Evolutionary conservation across 2,113 vertebrate genomes (phyloP).

Genomic region (Bothrops jararaca): DNA sequence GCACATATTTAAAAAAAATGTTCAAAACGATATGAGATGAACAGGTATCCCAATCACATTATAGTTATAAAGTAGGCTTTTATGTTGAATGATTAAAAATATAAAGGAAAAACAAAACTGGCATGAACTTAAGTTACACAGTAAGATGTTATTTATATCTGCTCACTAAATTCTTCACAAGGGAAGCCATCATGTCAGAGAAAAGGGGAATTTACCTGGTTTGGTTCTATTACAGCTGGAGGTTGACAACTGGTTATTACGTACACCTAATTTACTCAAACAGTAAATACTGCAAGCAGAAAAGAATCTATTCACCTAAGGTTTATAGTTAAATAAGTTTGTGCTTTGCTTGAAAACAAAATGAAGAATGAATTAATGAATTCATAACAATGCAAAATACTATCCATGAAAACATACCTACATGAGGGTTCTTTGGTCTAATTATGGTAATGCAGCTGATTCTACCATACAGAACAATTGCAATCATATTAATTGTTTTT

Average conservation of each 20-base stretch:
- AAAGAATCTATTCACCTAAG: constrained; percentile 64
- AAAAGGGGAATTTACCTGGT: constrained; percentile 59
- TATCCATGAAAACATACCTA: constrained; percentile 26
- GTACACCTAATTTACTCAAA: constrained; percentile 71
- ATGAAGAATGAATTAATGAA: constrained; percentile 59
- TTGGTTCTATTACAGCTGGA: constrained; percentile 65
- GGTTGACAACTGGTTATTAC: constrained; percentile 73
- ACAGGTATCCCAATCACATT: constrained; percentile 21
- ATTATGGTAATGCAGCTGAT: constrained; percentile 45
- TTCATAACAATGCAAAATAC: constrained; percentile 23
- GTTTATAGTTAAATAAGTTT: constrained; percentile 64
- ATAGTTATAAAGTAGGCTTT: constrained; percentile 38
- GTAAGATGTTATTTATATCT: constrained; percentile 63
- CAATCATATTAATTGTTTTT: constrained; percentile 45
- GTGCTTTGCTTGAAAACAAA: constrained; percentile 62
- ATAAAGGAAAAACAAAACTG: constrained; percentile 66
- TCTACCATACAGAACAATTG: constrained; percentile 35
- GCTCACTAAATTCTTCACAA: constrained; percentile 39
- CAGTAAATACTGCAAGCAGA: constrained; percentile 63
- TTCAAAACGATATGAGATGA: not conserved
- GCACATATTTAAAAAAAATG: not conserved
- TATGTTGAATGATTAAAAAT: constrained; percentile 56
- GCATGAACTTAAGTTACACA: constrained; percentile 69
- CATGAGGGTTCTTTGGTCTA: constrained; percentile 44
- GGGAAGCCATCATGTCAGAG: constrained; percentile 41